Conservation (phyloP, 2,113 vertebrate genomes). For the Eulacestoma nigropectus region DNA sequence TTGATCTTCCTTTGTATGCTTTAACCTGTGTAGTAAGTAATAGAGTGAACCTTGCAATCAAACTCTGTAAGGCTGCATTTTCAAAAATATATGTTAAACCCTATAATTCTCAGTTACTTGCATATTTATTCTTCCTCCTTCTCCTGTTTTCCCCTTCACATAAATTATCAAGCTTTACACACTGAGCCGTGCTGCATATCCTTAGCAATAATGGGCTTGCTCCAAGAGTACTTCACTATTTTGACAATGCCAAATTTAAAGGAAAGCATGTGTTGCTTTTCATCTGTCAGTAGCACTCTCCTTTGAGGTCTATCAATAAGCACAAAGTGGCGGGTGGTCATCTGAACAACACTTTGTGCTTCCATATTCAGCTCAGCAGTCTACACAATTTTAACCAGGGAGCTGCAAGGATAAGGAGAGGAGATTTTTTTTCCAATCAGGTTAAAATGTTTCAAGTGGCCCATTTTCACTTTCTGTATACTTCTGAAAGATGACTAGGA, state of each 20-base stretch:
- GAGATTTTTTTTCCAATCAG: slow-evolving; percentile 1
- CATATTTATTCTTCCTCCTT: background rate
- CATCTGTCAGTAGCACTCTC: background rate
- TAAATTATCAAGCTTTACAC: background rate
- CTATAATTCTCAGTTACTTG: background rate
- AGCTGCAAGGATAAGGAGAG: background rate
- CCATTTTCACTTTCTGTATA: slow-evolving; percentile 16
- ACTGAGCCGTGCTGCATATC: background rate
- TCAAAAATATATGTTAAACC: background rate
- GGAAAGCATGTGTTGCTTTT: background rate
- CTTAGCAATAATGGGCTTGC: background rate
- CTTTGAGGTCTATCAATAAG: background rate
- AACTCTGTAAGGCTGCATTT: background rate
- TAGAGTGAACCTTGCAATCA: background rate
- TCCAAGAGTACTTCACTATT: background rate
- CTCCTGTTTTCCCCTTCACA: background rate
- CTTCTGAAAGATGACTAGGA: slow-evolving; percentile 9
- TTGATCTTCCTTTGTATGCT: background rate
- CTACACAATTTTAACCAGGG: background rate
- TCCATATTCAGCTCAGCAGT: slow-evolving; percentile 3
- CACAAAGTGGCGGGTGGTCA: background rate
- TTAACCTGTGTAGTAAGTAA: background rate
- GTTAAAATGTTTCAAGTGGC: slow-evolving; percentile 56
- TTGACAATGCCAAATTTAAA: slow-evolving; percentile 1
- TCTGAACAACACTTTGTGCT: background rate